Conservation (phyloP, 2,888 invertebrate species). For the Pharmacophagus antenor region DNA sequence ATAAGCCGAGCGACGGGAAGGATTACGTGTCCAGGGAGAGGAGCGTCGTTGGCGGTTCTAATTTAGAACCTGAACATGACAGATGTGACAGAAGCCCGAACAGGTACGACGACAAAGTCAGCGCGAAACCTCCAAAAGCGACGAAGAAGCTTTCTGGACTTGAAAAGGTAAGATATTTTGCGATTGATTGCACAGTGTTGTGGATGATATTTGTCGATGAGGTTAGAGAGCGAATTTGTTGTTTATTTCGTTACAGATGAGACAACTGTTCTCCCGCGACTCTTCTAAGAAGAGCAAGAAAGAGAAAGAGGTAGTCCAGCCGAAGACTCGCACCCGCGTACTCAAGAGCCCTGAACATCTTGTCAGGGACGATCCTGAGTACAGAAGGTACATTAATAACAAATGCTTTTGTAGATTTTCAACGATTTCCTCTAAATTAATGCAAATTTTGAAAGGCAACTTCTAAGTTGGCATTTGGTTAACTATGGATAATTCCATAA, state of each 20-base stretch:
- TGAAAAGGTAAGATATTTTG: conserved; percentile 81
- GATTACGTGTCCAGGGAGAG: conserved; percentile 69
- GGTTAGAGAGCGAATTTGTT: not conserved
- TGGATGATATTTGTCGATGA: no score
- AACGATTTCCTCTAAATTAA: no score
- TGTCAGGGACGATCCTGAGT: conserved; percentile 69
- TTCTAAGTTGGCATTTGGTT: no score
- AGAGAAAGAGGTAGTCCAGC: conserved; percentile 80
- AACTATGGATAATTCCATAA: no score
- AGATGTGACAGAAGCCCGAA: conserved; percentile 79
- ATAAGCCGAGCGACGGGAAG: conserved; percentile 62
- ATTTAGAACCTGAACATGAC: conserved; percentile 83
- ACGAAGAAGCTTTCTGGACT: conserved; percentile 86
- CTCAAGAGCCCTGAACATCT: conserved; percentile 81
- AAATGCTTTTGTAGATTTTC: no score
- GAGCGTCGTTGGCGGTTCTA: conserved; percentile 84
- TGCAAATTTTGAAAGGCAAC: no score
- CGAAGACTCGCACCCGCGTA: conserved; percentile 77
- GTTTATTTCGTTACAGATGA: conserved; percentile 70
- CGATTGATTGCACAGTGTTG: not conserved
- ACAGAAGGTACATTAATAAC: conserved; percentile 58
- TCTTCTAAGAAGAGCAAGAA: conserved; percentile 85
- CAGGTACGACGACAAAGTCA: conserved; percentile 74
- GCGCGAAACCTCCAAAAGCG: conserved; percentile 81
- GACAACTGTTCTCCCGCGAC: conserved; percentile 87